Evolutionary conservation across 1,140 invertebrate species (phyloP).

Genomic region (Nylanderia fulva): DNA sequence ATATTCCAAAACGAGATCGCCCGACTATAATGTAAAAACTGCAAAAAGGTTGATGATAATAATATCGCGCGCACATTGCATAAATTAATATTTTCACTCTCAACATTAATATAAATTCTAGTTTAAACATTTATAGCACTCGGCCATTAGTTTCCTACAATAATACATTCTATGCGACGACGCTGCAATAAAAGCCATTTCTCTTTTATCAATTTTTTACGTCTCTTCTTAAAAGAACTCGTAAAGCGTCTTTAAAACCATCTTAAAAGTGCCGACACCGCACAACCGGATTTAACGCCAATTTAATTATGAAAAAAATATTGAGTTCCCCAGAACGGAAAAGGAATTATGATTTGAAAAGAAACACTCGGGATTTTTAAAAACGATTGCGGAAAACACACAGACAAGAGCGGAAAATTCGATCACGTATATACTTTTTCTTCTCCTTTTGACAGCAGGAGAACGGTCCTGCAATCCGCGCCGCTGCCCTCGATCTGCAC

Average conservation of each 20-base stretch:
- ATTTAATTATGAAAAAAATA: not conserved
- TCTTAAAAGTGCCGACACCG: not conserved
- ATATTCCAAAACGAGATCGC: slow-evolving; percentile 9
- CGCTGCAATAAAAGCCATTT: not conserved
- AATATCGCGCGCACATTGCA: not conserved
- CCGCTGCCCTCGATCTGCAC: not conserved
- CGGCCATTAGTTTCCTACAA: not conserved
- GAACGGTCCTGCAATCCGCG: not conserved
- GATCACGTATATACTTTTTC: not conserved
- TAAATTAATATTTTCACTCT: slow-evolving; percentile 22
- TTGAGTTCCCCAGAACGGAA: not conserved
- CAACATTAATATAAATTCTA: slow-evolving; percentile 10
- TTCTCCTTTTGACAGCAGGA: not conserved
- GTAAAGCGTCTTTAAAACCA: not conserved
- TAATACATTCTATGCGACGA: not conserved
- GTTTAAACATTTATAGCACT: not conserved
- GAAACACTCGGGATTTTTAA: not conserved
- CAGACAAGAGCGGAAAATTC: not conserved
- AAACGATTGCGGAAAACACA: not conserved
- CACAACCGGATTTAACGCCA: not conserved
- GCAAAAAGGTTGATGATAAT: not conserved
- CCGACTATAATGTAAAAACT: not conserved
- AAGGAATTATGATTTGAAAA: not conserved
- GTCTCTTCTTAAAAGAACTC: not conserved
- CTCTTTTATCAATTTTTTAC: not conserved